Conservation (phyloP, 2,888 invertebrate species). For the Abrostola tripartita region DNA sequence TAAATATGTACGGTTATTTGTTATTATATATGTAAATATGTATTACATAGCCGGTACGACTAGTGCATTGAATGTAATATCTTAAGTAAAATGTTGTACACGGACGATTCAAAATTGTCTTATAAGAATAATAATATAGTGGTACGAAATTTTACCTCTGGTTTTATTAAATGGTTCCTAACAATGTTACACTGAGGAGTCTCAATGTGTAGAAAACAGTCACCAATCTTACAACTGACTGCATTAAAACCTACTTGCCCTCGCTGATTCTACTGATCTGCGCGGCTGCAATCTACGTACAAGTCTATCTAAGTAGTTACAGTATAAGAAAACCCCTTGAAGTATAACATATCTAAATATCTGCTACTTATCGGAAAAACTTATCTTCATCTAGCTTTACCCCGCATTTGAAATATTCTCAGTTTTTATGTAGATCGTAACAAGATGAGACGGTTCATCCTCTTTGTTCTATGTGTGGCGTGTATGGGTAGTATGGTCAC, state of each 20-base stretch:
- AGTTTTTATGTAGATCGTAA: not conserved
- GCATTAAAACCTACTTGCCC: too few relatives aligned
- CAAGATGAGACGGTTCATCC: conserved; percentile 23
- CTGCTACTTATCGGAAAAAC: too few relatives aligned
- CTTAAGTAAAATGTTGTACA: conserved; percentile 25
- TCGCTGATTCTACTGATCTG: too few relatives aligned
- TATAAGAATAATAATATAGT: conserved; percentile 27
- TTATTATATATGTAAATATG: conserved; percentile 6
- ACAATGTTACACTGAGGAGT: too few relatives aligned
- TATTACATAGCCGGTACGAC: conserved; percentile 9
- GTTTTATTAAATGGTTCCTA: conserved; percentile 21
- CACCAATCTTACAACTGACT: too few relatives aligned
- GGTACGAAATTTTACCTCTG: conserved; percentile 16
- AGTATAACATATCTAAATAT: too few relatives aligned
- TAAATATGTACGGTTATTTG: not conserved
- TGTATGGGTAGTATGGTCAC: conserved; percentile 3
- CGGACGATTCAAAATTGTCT: conserved; percentile 35
- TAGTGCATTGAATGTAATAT: conserved; percentile 14
- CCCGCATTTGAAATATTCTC: too few relatives aligned
- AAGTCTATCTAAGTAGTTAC: too few relatives aligned
- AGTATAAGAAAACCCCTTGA: too few relatives aligned
- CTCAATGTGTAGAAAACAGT: too few relatives aligned
- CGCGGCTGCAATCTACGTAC: too few relatives aligned
- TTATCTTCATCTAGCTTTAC: too few relatives aligned
- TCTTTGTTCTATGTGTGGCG: conserved; percentile 14